Evolutionary conservation across 2,113 vertebrate genomes (phyloP), one percentile per base, ranked within the genome.

Genomic region (Nematolebias whitei): DNA sequence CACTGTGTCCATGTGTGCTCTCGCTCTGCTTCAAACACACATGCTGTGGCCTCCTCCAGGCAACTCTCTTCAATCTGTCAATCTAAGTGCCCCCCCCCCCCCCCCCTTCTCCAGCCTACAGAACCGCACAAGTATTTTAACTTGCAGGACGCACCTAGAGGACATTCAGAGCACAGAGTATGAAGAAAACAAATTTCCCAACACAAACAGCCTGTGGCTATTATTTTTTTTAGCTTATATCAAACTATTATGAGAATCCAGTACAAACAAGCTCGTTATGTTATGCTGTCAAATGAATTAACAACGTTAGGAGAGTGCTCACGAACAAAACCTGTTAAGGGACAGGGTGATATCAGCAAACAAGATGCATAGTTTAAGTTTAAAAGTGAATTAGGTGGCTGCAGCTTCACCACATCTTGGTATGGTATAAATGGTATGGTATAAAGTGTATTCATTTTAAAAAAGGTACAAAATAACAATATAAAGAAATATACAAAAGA

Each of bases 141-240:
- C 69, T 68, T 61, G 39, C 50, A 54, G 62, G 50, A 75, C 53
- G 52, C 56, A 71, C 43, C 57, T 14, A 67, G 58, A 76, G 56
- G 57, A 78, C 62, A 57, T 32, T 11, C 64, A 51, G 22, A 19
- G 61, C 54, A 43, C 41, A 20, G 24, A 71, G 44, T 39, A 50
- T 51, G 41, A 64, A 64, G 54, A 73, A 74, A 80, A 58, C 16
- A 68, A 8, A 79, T 76, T 69, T 55, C 43, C 53, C 47, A 57
- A 59, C 71, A 74, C 57, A 74, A 86, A 81, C 74, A 83, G 74
- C 80, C 80, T 54, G 40, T 54, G 81, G 80, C 78, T 73, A 70
- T n/a, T n/a, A 78, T 70, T 64, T 79, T 60, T 77, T 39, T 71
- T 61, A 64, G 67, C 48, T 63, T 14, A 9, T 55, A 68, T 79